These are phyloP conservation scores for Odontesthes bonariensis DNA, from an alignment of 2,113 vertebrate species.

Conservation along the genomic window DNA sequence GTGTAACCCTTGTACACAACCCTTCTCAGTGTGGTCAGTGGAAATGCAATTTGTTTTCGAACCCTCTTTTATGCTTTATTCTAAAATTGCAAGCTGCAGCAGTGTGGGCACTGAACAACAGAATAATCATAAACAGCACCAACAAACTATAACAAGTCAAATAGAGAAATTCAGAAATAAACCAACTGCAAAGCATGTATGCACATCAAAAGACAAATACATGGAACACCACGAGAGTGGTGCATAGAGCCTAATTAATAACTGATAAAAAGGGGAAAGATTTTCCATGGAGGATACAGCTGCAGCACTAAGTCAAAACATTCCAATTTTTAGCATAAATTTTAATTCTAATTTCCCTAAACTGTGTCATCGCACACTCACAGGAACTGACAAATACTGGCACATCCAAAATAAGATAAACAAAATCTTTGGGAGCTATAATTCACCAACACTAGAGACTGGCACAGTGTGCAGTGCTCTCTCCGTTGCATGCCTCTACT, in stretches of 20 bases:
- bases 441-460: slow-evolving; percentile 11
- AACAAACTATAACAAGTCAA: slow-evolving; percentile 8
- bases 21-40: background rate
- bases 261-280: slow-evolving; percentile 14
- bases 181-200: background rate
- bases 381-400: slow-evolving; percentile 35
- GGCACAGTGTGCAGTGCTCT: background rate
- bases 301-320: slow-evolving; percentile 31
- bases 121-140: background rate
- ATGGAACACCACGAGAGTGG: slow-evolving; percentile 9
- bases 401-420: slow-evolving; percentile 27
- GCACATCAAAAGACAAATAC: slow-evolving; percentile 32
- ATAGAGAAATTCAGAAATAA: slow-evolving; percentile 8
- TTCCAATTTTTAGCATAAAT: slow-evolving; percentile 50
- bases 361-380: slow-evolving; percentile 45
- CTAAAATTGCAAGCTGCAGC: background rate
- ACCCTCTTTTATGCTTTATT: background rate
- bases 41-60: background rate
- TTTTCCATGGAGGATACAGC: slow-evolving; percentile 17
- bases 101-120: background rate
- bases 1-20: slow-evolving; percentile 4
- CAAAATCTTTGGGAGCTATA: slow-evolving; percentile 15
- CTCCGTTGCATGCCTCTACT: slow-evolving; percentile 4
- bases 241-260: slow-evolving; percentile 39
- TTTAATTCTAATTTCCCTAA: slow-evolving; percentile 41